Evolutionary conservation across 2,113 vertebrate species (phyloP).

Genomic region (Entosphenus tridentatus): DNA sequence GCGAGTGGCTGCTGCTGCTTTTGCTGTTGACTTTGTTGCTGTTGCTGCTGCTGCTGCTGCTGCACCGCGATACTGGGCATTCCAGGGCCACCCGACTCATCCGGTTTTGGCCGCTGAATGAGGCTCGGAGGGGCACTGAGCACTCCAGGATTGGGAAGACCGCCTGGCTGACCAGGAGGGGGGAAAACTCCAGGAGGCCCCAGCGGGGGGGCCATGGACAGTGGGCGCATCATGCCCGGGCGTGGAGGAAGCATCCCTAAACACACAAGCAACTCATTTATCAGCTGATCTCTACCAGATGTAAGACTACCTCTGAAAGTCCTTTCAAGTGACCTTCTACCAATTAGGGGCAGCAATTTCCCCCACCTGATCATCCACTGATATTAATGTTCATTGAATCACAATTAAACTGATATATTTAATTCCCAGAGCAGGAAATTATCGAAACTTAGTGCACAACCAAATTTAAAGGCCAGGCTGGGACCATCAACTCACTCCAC

Average conservation of each 20-base stretch:
- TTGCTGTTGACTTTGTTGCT: not conserved
- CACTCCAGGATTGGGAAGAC: conserved; percentile 32
- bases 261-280: too few species aligned
- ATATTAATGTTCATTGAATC: too few species aligned
- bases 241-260: conserved; percentile 34
- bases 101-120: conserved; percentile 64
- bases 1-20: not conserved
- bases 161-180: conserved; percentile 26
- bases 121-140: conserved; percentile 77
- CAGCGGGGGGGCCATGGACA: conserved; percentile 37
- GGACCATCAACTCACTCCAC: too few species aligned
- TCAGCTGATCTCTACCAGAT: too few species aligned
- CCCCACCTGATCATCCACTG: too few species aligned
- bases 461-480: too few species aligned
- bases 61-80: not conserved
- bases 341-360: too few species aligned
- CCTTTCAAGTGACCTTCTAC: too few species aligned
- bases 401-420: too few species aligned
- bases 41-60: not conserved
- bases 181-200: conserved; percentile 58
- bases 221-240: conserved; percentile 44
- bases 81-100: conserved; percentile 23
- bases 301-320: too few species aligned
- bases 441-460: too few species aligned
- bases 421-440: too few species aligned